phyloP scores from a whole-genome alignment of 2,797 vertebrate species.

The Rousettus madagascariensis region DNA sequence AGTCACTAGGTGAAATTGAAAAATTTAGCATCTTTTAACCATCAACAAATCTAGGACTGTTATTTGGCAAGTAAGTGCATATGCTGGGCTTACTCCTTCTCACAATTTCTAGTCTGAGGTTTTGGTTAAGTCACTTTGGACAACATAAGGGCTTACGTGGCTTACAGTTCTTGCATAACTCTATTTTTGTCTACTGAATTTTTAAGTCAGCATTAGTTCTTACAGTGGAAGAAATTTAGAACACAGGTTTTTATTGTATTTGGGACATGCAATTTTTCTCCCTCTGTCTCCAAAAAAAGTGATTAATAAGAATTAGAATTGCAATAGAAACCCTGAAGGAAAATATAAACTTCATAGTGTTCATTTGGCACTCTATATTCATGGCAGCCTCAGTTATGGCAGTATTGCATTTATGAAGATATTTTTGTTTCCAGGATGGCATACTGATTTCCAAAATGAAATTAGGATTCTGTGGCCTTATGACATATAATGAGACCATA shows the following conservation, averaged over 20 bases:
- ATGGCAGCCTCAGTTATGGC: background rate
- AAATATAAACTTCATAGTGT: background rate
- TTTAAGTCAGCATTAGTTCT: background rate
- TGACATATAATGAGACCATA: background rate
- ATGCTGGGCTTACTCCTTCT: background rate
- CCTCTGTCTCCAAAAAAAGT: background rate
- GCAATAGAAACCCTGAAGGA: background rate
- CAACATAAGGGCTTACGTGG: background rate
- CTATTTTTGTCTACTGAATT: background rate
- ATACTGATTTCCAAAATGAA: conserved; percentile 5
- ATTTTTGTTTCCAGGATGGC: conserved; percentile 10
- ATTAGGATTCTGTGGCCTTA: background rate
- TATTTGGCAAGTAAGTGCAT: background rate
- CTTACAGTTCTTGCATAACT: background rate
- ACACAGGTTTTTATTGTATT: conserved; percentile 40
- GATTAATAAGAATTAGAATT: background rate
- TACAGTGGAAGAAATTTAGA: background rate
- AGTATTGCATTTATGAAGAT: background rate
- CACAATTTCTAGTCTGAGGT: background rate
- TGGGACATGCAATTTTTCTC: background rate
- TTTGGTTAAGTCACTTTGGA: background rate
- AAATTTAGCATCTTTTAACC: background rate
- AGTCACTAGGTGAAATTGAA: background rate
- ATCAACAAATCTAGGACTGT: background rate
- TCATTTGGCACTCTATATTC: background rate